These are phyloP conservation scores for Acomys russatus DNA, from an alignment of 2,797 vertebrate genomes.

Conservation along the genomic window DNA sequence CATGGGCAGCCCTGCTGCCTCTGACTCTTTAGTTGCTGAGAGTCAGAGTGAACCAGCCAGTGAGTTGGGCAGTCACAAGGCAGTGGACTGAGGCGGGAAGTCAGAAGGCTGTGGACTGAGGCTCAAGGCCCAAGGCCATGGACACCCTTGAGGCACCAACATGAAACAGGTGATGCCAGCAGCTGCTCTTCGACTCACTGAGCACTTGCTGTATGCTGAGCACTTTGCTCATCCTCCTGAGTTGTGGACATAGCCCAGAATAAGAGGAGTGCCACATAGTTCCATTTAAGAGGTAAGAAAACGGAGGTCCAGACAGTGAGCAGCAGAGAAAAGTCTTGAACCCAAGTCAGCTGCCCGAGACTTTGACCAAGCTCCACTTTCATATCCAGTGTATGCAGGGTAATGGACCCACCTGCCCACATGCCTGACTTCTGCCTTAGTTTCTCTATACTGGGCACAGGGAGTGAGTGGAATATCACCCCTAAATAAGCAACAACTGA, in stretches of 20 bases:
- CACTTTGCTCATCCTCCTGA: rapidly evolving
- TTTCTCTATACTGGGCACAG: background rate
- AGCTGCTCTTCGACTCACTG: background rate
- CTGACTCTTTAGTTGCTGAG: background rate
- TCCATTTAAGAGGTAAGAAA: background rate
- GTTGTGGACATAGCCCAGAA: rapidly evolving
- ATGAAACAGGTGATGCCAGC: background rate
- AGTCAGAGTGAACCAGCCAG: background rate
- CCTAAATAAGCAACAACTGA: background rate
- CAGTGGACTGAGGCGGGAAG: background rate
- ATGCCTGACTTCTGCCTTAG: background rate
- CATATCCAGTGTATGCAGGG: background rate
- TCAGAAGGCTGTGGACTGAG: no score
- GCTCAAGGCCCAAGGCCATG: background rate
- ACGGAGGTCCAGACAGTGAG: background rate
- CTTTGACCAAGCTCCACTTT: background rate
- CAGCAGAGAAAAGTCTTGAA: background rate
- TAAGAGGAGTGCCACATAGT: background rate
- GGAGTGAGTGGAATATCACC: no score
- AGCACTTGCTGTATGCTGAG: background rate
- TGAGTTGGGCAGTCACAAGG: background rate
- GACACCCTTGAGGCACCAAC: background rate
- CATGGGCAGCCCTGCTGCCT: rapidly evolving
- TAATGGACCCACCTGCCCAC: background rate
- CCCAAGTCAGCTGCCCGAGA: background rate